Conservation (phyloP, 2,888 invertebrate genomes). For the Trachelus stipa region DNA sequence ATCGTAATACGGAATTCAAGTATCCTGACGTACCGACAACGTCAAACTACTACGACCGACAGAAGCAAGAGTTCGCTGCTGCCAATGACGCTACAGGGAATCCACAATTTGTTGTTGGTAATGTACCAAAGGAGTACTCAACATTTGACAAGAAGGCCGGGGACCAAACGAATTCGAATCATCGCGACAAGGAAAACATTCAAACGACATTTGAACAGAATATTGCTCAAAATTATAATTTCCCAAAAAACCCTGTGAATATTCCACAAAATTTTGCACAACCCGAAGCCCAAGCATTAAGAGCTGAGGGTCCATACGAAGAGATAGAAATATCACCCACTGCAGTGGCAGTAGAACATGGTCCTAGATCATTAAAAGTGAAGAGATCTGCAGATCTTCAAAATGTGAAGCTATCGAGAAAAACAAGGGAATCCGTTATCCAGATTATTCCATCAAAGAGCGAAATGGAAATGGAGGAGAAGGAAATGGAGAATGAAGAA, state of each 20-base stretch:
- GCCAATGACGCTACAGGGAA: conserved; percentile 33
- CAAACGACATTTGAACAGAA: conserved; percentile 31
- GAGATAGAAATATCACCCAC: conserved; percentile 57
- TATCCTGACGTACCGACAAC: conserved; percentile 53
- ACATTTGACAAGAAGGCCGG: conserved; percentile 31
- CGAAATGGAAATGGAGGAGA: conserved; percentile 44
- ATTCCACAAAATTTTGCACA: conserved; percentile 23
- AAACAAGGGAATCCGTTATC: conserved; percentile 49
- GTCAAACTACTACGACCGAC: conserved; percentile 47
- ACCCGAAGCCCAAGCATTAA: conserved; percentile 31
- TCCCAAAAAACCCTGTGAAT: conserved; percentile 31
- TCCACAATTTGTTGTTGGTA: conserved; percentile 76
- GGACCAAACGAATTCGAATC: conserved; percentile 13
- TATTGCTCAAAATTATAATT: conserved; percentile 38
- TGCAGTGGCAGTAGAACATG: conserved; percentile 65
- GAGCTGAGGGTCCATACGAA: conserved; percentile 43
- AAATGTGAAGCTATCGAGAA: conserved; percentile 11
- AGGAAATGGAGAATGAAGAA: conserved; percentile 52
- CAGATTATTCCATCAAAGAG: conserved; percentile 59
- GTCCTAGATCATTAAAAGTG: conserved; percentile 53
- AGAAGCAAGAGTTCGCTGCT: conserved; percentile 32
- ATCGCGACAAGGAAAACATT: conserved; percentile 1
- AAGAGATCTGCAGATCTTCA: conserved; percentile 3
- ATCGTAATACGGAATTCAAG: conserved; percentile 55
- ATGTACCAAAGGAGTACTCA: conserved; percentile 71